phyloP scores from a whole-genome alignment of 92 coral and sea anemone genomes.

The Meandrina meandrites region DNA sequence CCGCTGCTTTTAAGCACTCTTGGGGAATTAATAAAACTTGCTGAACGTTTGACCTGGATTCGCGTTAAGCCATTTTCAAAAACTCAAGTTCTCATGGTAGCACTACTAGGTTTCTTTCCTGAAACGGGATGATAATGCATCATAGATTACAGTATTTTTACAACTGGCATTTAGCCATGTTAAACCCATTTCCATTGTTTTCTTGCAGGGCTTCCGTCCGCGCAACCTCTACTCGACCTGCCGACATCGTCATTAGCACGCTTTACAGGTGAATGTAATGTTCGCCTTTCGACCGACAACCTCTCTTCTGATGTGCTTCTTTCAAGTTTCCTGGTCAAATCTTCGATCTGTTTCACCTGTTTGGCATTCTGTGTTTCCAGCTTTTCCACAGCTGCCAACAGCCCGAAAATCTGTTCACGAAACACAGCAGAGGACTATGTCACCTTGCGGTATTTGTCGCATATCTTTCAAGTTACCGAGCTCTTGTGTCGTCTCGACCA shows the following conservation, averaged over 20 bases:
- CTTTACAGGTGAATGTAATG: not conserved
- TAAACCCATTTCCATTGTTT: not conserved
- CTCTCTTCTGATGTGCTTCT: not conserved
- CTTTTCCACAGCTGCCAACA: slow-evolving; percentile 1
- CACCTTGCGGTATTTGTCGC: slow-evolving; percentile 6
- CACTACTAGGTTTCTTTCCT: not conserved
- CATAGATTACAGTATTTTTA: too few relatives aligned
- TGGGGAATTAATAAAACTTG: not conserved
- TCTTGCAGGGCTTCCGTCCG: not conserved
- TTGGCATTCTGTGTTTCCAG: slow-evolving; percentile 17
- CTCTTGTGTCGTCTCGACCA: slow-evolving; percentile 14
- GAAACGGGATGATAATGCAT: too few relatives aligned
- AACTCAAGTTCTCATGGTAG: not conserved
- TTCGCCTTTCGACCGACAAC: not conserved
- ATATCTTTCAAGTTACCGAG: slow-evolving; percentile 17
- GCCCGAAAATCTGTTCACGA: not conserved
- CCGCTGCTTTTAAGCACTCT: not conserved
- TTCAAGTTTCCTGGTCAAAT: slow-evolving; percentile 10
- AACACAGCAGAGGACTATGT: not conserved
- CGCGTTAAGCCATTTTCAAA: too few relatives aligned
- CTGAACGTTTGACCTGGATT: too few relatives aligned
- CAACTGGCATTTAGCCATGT: too few relatives aligned
- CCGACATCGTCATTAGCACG: not conserved
- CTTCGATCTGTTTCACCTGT: slow-evolving; percentile 16
- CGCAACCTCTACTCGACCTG: not conserved